Percentiles rank a stretch among this genome's conserved stretches.
phyloP scores from a whole-genome alignment of 2,888 invertebrate species.

The Limulus polyphemus region DNA sequence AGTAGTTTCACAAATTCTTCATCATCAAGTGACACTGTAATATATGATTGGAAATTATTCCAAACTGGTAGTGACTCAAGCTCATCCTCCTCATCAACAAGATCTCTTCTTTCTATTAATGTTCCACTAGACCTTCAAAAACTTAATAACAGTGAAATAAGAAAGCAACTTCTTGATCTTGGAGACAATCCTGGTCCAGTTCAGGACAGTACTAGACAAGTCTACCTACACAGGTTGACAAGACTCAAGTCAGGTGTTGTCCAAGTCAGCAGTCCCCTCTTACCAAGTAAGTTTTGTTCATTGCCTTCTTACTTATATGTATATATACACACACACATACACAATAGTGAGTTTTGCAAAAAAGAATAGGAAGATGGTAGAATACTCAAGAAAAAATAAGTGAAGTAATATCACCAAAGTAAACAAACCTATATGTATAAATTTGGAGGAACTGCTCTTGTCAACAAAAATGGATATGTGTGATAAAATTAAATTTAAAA shows the following conservation, averaged over 20 bases:
- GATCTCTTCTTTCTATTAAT: too few relatives aligned
- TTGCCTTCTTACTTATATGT: neutral
- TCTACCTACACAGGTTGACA: constrained; percentile 52
- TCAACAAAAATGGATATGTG: too few relatives aligned
- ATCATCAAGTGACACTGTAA: too few relatives aligned
- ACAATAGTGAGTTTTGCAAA: neutral
- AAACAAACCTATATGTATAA: too few relatives aligned
- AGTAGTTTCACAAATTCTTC: too few relatives aligned
- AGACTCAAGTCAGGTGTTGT: constrained; percentile 5
- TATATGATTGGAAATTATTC: constrained; percentile 12
- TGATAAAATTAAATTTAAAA: too few relatives aligned
- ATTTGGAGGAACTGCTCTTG: too few relatives aligned
- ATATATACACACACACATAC: too few relatives aligned
- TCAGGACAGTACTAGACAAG: constrained; percentile 55
- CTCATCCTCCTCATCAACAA: too few relatives aligned
- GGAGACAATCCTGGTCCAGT: constrained; percentile 71
- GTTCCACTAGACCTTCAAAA: too few relatives aligned
- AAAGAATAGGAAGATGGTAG: neutral
- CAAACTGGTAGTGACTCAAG: constrained; percentile 1
- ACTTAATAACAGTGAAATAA: constrained; percentile 7
- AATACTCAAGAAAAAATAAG: neutral
- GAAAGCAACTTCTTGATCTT: constrained; percentile 46
- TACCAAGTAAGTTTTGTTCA: constrained; percentile 12
- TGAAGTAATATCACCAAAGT: too few relatives aligned
- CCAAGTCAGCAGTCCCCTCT: constrained; percentile 4